phyloP scores from a whole-genome alignment of 2,113 vertebrate genomes.

The Oncorhynchus keta region DNA sequence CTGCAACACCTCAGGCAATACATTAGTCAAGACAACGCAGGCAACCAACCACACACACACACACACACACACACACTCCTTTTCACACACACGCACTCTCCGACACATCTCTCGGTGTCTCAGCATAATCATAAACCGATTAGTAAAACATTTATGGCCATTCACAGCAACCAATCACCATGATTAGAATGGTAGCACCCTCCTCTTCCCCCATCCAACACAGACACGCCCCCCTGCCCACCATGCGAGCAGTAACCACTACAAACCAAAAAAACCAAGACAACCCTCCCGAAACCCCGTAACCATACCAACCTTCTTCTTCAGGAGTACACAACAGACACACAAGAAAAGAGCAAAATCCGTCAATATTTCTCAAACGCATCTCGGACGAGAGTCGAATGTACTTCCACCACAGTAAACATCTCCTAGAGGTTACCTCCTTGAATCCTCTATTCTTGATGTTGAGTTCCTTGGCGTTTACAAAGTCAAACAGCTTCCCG shows the following conservation, averaged over 20 bases:
- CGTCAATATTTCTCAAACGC: slow-evolving; percentile 55
- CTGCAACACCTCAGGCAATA: slow-evolving; percentile 48
- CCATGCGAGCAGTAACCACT: slow-evolving; percentile 62
- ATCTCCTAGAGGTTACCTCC: slow-evolving; percentile 79
- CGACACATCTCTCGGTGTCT: not conserved
- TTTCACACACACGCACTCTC: slow-evolving; percentile 17
- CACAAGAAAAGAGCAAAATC: slow-evolving; percentile 58
- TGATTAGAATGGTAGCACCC: slow-evolving; percentile 15
- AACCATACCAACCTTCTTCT: slow-evolving; percentile 76
- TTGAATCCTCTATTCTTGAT: slow-evolving; percentile 98
- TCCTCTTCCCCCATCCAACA: slow-evolving; percentile 25
- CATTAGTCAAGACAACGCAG: slow-evolving; percentile 63
- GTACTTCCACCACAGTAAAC: no score
- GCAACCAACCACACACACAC: slow-evolving; percentile 10
- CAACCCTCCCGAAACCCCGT: slow-evolving; percentile 39
- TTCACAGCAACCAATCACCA: slow-evolving; percentile 18
- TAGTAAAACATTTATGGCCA: slow-evolving; percentile 34
- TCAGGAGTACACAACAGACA: slow-evolving; percentile 63
- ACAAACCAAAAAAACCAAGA: slow-evolving; percentile 45
- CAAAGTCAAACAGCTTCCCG: slow-evolving; percentile 96
- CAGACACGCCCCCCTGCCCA: slow-evolving; percentile 45
- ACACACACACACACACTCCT: not conserved
- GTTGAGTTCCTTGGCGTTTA: slow-evolving; percentile 96
- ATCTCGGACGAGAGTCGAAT: not conserved
- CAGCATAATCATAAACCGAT: slow-evolving; percentile 21